These are phyloP conservation scores for Wasmannia auropunctata DNA, from an alignment of 1,140 invertebrate genomes.

Conservation along the genomic window DNA sequence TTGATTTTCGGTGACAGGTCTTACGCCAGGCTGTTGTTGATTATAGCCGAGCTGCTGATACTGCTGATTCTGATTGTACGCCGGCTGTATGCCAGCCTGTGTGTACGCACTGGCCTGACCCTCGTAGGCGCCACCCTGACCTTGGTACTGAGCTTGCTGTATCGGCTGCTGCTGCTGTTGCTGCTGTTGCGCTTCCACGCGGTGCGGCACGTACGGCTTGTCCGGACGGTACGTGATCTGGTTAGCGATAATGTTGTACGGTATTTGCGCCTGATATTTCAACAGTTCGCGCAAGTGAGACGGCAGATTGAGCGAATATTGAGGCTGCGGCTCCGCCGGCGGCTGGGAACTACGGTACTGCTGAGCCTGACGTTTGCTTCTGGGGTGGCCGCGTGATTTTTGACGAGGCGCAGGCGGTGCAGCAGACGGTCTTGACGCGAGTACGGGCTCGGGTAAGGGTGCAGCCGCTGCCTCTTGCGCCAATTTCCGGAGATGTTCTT, in stretches of 20 bases:
- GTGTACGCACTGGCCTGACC: conserved; percentile 4
- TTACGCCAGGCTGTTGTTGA: conserved; percentile 59
- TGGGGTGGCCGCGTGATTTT: conserved; percentile 27
- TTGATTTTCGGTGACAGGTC: conserved; percentile 80
- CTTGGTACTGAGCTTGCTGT: conserved; percentile 41
- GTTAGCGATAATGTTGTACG: conserved; percentile 83
- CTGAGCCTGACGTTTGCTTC: conserved; percentile 31
- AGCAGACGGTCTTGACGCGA: too few species aligned
- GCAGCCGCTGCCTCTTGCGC: not conserved
- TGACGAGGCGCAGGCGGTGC: conserved; percentile 22
- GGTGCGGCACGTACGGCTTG: conserved; percentile 82
- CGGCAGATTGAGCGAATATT: conserved; percentile 82
- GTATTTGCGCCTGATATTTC: conserved; percentile 80
- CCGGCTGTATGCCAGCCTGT: conserved; percentile 16
- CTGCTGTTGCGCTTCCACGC: conserved; percentile 60
- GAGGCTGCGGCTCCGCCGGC: conserved; percentile 74
- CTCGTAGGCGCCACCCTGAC: conserved; percentile 54
- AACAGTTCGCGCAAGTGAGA: conserved; percentile 76
- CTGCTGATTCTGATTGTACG: conserved; percentile 34
- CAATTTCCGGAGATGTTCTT: conserved; percentile 8
- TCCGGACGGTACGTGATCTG: conserved; percentile 76
- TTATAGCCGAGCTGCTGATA: conserved; percentile 40
- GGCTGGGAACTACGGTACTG: conserved; percentile 59
- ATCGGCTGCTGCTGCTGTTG: conserved; percentile 27
- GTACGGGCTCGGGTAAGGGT: not conserved